phyloP scores from a whole-genome alignment of 2,113 vertebrate species.

The Sylvilagus bachmani region DNA sequence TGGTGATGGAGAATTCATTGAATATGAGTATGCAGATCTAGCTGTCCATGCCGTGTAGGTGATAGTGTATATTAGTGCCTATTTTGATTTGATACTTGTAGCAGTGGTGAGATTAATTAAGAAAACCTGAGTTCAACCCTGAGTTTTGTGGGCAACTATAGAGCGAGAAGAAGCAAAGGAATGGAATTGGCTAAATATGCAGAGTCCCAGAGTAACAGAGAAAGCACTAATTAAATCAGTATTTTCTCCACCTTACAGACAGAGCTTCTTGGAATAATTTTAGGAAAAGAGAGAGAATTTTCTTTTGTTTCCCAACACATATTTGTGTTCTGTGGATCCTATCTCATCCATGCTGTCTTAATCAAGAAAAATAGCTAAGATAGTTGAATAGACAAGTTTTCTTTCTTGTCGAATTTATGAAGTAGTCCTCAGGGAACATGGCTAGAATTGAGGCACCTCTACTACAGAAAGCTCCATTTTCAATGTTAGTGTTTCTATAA shows the following conservation, averaged over 20 bases:
- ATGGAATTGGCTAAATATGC: not conserved
- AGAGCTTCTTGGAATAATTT: not conserved
- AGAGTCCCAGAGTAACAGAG: not conserved
- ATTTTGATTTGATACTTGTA: not conserved
- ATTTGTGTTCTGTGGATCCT: not conserved
- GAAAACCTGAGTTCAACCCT: not conserved
- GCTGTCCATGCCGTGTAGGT: accelerated
- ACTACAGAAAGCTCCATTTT: not conserved
- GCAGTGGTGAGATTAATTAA: not conserved
- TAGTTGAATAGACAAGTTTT: not conserved
- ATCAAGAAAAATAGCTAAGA: not conserved
- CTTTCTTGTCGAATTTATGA: not conserved
- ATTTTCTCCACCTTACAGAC: not conserved
- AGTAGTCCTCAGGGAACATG: not conserved
- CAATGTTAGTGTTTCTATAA: conserved; percentile 15
- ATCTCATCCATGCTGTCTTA: not conserved
- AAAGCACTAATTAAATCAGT: not conserved
- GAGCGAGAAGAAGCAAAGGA: not conserved
- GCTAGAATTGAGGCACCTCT: not conserved
- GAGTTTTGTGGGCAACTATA: not conserved
- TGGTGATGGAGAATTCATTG: not conserved
- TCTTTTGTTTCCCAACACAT: not conserved
- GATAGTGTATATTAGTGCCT: not conserved
- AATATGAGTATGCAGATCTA: not conserved
- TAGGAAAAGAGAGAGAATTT: not conserved